Evolutionary conservation across 2,888 invertebrate genomes (phyloP).

Genomic region (Chrysolina haemoptera): DNA sequence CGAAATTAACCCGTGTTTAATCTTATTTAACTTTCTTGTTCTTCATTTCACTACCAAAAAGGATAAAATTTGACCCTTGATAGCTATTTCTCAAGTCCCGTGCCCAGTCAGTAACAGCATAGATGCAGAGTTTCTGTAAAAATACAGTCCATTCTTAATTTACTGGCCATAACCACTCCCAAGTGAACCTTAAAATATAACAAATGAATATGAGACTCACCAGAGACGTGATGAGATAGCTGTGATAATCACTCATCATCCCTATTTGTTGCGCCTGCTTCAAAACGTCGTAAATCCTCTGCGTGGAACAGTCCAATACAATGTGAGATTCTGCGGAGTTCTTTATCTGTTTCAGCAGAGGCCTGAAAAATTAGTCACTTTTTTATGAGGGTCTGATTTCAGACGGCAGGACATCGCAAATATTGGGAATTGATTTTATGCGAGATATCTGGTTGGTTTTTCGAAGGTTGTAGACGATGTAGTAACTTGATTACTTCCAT

Average conservation of each 20-base stretch:
- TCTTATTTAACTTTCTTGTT: no score
- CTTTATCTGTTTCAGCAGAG: constrained; percentile 91
- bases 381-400: neutral
- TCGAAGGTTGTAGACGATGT: no score
- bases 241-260: constrained; percentile 97
- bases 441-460: neutral
- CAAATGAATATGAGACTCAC: constrained; percentile 71
- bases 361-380: constrained; percentile 72
- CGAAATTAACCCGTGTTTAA: no score
- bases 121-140: neutral
- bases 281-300: constrained; percentile 87
- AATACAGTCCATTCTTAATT: neutral
- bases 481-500: no score
- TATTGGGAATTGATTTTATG: neutral
- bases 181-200: constrained; percentile 30
- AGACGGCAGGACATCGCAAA: neutral
- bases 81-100: neutral
- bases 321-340: constrained; percentile 93
- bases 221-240: constrained; percentile 92
- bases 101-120: neutral
- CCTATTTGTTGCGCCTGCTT: constrained; percentile 97
- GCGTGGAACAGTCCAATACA: constrained; percentile 90
- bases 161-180: constrained; percentile 17
- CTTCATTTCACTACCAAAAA: no score
- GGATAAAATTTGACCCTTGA: neutral